Percentiles rank a stretch among this genome's conserved stretches.
Evolutionary conservation across 2,797 vertebrate genomes (phyloP).

Genomic region (Hylomyscus alleni): DNA sequence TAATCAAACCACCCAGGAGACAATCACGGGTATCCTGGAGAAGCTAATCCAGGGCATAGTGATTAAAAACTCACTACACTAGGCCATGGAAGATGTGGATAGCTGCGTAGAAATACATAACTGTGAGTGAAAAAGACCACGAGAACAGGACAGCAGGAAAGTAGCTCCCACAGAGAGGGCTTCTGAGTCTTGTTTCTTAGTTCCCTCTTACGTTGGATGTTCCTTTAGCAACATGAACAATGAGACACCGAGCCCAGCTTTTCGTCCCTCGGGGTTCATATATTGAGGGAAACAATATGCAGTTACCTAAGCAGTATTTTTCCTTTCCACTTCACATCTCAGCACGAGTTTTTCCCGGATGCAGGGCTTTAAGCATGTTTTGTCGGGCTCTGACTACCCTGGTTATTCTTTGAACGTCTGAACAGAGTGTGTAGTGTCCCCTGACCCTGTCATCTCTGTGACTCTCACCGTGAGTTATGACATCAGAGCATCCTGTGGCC

Average conservation of each 20-base stretch:
- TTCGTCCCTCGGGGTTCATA: constrained; percentile 60
- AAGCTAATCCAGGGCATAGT: background rate
- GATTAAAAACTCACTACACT: background rate
- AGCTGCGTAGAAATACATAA: constrained; percentile 18
- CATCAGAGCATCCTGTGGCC: constrained; percentile 54
- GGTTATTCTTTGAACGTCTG: constrained; percentile 77
- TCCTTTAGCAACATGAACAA: constrained; percentile 57
- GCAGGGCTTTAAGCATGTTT: constrained; percentile 37
- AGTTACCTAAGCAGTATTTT: constrained; percentile 58
- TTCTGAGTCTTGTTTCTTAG: background rate
- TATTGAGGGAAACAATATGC: constrained; percentile 58
- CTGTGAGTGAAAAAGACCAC: constrained; percentile 22
- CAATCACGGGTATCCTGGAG: constrained; percentile 4
- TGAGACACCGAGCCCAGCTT: background rate
- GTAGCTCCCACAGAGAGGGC: background rate
- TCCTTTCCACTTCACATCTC: constrained; percentile 69
- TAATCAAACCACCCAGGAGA: constrained; percentile 9
- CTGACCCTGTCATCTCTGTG: constrained; percentile 37
- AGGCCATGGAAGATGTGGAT: background rate
- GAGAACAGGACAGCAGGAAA: constrained; percentile 40
- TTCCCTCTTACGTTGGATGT: constrained; percentile 53
- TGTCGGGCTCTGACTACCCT: constrained; percentile 68
- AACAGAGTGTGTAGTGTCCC: constrained; percentile 71
- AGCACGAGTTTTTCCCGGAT: constrained; percentile 53
- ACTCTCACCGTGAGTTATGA: constrained; percentile 68